Percentiles rank a stretch among this genome's conserved stretches.
Evolutionary conservation across 2,113 vertebrate genomes (phyloP).

Genomic region (Solenodon paradoxus): DNA sequence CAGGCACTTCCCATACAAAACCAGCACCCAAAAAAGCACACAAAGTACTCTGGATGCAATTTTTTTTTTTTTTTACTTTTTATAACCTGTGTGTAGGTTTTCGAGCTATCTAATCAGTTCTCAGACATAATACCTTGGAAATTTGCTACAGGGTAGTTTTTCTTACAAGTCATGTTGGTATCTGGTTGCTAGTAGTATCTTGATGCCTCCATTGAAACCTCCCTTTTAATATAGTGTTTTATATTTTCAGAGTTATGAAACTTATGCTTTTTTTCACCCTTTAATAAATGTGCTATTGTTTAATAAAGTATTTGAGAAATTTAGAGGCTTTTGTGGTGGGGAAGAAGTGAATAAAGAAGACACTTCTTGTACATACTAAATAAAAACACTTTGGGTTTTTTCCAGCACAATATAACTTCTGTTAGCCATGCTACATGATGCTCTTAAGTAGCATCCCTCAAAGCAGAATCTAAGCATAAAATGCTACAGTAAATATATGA

Average conservation of each 20-base stretch:
- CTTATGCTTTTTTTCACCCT: not conserved
- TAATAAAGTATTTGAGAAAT: not conserved
- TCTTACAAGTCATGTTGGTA: not conserved
- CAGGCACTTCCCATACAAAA: not conserved
- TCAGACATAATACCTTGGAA: not conserved
- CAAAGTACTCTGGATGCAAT: not conserved
- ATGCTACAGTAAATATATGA: slow-evolving; percentile 1
- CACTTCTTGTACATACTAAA: not conserved
- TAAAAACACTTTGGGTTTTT: not conserved
- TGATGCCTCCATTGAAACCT: slow-evolving; percentile 22
- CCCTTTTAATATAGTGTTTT: not conserved
- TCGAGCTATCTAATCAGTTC: slow-evolving; percentile 36
- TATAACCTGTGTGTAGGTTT: not conserved
- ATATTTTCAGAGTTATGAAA: too few species aligned
- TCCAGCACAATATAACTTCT: too few species aligned
- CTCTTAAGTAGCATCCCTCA: not conserved
- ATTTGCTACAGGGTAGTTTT: not conserved
- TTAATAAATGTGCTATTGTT: not conserved
- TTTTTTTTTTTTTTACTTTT: not conserved
- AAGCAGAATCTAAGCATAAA: not conserved
- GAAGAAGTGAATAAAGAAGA: not conserved
- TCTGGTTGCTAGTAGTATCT: slow-evolving; percentile 42
- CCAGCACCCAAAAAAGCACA: too few species aligned
- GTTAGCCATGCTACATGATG: not conserved
- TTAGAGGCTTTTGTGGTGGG: not conserved